Conservation (phyloP, 2,797 vertebrate species). For the Danio jaintianensis region DNA sequence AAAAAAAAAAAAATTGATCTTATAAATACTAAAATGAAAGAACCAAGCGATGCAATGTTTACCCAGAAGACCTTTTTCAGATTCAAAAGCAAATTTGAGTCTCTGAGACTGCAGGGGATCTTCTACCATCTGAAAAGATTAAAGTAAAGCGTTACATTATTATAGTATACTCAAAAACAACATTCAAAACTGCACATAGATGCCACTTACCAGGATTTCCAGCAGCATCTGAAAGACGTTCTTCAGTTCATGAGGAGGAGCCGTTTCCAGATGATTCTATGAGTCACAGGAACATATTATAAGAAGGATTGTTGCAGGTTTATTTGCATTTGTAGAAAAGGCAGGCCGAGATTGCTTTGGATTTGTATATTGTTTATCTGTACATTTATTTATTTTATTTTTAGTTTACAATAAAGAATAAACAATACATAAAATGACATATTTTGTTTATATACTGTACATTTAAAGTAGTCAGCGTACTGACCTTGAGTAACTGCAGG, state of each 20-base stretch:
- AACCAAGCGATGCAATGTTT: conserved; percentile 61
- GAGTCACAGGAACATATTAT: not conserved
- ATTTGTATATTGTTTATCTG: not conserved
- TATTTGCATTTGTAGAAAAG: not conserved
- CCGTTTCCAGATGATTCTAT: conserved; percentile 94
- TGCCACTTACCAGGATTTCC: conserved; percentile 87
- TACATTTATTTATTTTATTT: not conserved
- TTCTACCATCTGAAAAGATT: conserved; percentile 85
- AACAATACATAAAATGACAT: not conserved
- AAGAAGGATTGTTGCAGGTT: not conserved
- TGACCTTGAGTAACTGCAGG: conserved; percentile 94
- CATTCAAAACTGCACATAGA: not conserved
- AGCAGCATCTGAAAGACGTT: conserved; percentile 96
- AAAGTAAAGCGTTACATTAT: not conserved
- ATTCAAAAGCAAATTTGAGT: conserved; percentile 97
- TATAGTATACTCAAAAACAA: not conserved
- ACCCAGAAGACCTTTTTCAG: conserved; percentile 96
- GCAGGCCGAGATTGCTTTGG: not conserved
- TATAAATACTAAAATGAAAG: not conserved
- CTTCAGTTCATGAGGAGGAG: conserved; percentile 96
- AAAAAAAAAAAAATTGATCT: conserved; percentile 26
- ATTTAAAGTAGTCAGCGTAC: conserved; percentile 10
- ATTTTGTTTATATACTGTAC: not conserved
- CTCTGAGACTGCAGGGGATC: conserved; percentile 93
- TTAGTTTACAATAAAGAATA: not conserved